Percentiles rank a stretch among this genome's conserved stretches.
Evolutionary conservation across 2,888 invertebrate species (phyloP).

Genomic region (Aleiodes alternator): DNA sequence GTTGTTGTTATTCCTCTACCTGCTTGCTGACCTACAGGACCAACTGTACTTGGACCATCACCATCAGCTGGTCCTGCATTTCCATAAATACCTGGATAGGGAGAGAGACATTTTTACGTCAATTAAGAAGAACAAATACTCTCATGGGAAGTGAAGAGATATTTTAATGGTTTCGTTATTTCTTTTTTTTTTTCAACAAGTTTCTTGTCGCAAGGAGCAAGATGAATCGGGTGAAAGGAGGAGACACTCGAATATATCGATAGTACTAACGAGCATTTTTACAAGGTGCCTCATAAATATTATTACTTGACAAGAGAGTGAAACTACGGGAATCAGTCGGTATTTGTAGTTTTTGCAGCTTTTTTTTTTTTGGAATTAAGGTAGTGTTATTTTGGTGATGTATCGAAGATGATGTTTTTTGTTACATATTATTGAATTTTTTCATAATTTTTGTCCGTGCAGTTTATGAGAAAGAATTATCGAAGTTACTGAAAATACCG

Average conservation of each 20-base stretch:
- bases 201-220: neutral
- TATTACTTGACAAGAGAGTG: constrained; percentile 44
- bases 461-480: too few species aligned
- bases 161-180: too few species aligned
- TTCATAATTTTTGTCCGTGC: too few species aligned
- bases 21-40: constrained; percentile 61
- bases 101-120: neutral
- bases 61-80: constrained; percentile 63
- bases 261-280: constrained; percentile 30
- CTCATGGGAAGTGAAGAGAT: neutral
- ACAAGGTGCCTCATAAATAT: constrained; percentile 45
- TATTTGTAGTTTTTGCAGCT: neutral
- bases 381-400: too few species aligned
- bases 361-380: too few species aligned
- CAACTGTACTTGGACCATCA: constrained; percentile 67
- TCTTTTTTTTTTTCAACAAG: neutral
- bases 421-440: too few species aligned
- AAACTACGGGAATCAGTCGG: constrained; percentile 40
- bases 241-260: constrained; percentile 29
- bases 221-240: constrained; percentile 26
- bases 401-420: too few species aligned
- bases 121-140: neutral
- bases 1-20: constrained; percentile 55
- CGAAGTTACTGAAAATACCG: too few species aligned
- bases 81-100: constrained; percentile 57